Percentiles rank a stretch among this genome's conserved stretches.
phyloP scores from a whole-genome alignment of 2,797 vertebrate genomes.

The Melanotaenia pygmaea region DNA sequence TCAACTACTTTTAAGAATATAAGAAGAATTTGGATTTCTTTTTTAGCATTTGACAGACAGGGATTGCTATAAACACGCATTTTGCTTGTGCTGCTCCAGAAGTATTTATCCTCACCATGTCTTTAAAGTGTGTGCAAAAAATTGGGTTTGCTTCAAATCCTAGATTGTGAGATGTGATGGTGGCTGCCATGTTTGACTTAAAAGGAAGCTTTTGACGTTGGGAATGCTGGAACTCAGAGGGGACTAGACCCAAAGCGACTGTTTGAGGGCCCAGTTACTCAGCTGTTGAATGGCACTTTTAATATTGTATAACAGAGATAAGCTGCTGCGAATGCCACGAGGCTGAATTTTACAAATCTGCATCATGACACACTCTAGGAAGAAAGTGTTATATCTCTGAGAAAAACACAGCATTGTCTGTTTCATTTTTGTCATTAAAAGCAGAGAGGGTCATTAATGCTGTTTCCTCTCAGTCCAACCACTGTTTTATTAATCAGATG shows the following conservation, averaged over 20 bases:
- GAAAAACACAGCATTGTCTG: constrained; percentile 5
- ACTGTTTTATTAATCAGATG: constrained; percentile 42
- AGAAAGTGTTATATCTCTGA: constrained; percentile 36
- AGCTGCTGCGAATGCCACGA: constrained; percentile 45
- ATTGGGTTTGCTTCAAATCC: constrained; percentile 34
- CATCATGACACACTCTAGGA: constrained; percentile 17
- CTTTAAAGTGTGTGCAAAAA: constrained; percentile 5
- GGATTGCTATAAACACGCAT: constrained; percentile 41
- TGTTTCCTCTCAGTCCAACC: constrained; percentile 25
- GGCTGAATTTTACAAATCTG: constrained; percentile 42
- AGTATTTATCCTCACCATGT: not conserved
- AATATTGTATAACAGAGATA: constrained; percentile 66
- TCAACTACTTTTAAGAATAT: constrained; percentile 44
- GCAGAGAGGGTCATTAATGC: constrained; percentile 34
- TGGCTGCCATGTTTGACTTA: constrained; percentile 38
- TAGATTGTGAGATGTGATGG: constrained; percentile 42
- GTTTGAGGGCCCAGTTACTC: constrained; percentile 45
- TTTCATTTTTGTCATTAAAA: constrained; percentile 45
- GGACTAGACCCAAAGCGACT: constrained; percentile 29
- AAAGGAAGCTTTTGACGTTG: constrained; percentile 27
- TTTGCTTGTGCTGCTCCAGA: constrained; percentile 18
- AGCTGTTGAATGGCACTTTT: constrained; percentile 61
- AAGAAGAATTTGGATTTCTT: constrained; percentile 47
- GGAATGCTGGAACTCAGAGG: constrained; percentile 21
- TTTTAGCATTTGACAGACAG: constrained; percentile 36